Conservation (phyloP, 2,113 vertebrate species). For the Cichladusa arquata region DNA sequence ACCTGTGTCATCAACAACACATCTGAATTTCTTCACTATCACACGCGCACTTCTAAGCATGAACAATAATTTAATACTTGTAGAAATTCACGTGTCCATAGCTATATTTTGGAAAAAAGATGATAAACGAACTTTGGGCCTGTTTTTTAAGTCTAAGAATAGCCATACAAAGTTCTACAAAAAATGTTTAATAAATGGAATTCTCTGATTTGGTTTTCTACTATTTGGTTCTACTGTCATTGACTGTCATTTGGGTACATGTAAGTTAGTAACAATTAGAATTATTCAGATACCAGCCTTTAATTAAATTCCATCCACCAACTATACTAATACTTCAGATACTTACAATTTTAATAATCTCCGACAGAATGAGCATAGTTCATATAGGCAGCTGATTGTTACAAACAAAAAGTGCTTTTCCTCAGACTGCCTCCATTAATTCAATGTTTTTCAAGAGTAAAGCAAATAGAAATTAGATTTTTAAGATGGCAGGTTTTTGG, state of each 20-base stretch:
- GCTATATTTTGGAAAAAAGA: background rate
- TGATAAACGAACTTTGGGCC: background rate
- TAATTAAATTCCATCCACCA: background rate
- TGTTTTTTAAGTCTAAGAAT: background rate
- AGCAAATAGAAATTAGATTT: background rate
- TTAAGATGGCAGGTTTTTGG: background rate
- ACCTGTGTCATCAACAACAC: background rate
- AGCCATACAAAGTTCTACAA: background rate
- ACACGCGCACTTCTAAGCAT: background rate
- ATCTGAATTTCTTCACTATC: background rate
- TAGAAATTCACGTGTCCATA: background rate
- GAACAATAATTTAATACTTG: background rate
- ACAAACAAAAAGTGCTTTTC: background rate
- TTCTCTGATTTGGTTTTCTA: background rate
- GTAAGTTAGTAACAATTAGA: background rate
- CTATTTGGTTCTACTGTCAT: background rate
- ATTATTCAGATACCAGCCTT: background rate
- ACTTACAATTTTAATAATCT: background rate
- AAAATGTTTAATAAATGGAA: background rate
- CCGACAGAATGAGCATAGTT: background rate
- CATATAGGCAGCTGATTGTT: background rate
- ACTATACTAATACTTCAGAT: background rate
- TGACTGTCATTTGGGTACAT: background rate
- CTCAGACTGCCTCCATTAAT: background rate
- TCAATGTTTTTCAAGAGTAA: conserved; percentile 2